Evolutionary conservation across 2,797 vertebrate species (phyloP).

Genomic region (Pyrocephalus nanus): DNA sequence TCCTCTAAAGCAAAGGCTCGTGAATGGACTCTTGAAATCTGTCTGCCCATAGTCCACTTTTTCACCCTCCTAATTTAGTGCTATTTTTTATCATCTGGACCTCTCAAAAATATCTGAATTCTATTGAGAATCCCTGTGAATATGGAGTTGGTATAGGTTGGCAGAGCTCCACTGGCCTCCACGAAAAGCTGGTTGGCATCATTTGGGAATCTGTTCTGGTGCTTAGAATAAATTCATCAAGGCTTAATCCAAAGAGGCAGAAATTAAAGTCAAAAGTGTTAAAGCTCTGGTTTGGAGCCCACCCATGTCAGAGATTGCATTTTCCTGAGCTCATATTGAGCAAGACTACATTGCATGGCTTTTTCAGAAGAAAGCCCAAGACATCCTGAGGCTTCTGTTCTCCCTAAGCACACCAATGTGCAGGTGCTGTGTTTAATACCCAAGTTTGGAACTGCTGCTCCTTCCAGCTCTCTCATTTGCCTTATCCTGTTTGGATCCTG

Average conservation of each 20-base stretch:
- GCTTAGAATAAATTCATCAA: conserved; percentile 9
- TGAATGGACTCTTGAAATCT: neutral
- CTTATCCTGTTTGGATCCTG: neutral
- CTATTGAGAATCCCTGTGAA: neutral
- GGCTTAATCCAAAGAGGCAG: neutral
- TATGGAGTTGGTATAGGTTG: neutral
- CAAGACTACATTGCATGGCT: neutral
- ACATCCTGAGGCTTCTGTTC: neutral
- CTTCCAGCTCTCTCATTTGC: neutral
- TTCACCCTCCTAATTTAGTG: neutral
- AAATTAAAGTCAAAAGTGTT: neutral
- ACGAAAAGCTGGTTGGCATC: neutral
- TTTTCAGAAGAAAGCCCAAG: neutral
- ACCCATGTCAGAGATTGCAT: neutral
- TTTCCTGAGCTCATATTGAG: neutral
- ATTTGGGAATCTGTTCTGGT: neutral
- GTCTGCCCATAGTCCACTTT: neutral
- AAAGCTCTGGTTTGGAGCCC: neutral
- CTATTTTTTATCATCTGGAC: neutral
- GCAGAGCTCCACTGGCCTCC: neutral
- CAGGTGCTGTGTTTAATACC: neutral
- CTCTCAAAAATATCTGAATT: neutral
- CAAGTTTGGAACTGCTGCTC: neutral
- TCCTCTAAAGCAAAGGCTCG: neutral
- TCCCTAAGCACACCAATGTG: neutral